Conservation (phyloP, 2,113 vertebrate species). For the Meriones unguiculatus region DNA sequence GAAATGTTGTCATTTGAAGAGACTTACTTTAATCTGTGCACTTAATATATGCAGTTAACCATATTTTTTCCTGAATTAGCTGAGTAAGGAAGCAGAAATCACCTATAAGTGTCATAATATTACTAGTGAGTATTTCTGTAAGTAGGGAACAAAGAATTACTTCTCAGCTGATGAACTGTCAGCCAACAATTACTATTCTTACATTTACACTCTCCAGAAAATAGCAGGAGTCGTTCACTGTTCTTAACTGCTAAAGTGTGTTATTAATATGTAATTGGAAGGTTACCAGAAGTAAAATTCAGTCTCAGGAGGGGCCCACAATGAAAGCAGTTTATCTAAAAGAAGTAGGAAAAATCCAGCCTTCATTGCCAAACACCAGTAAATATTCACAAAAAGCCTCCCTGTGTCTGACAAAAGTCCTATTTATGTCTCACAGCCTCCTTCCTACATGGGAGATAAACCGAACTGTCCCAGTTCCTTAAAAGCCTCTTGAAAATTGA, state of each 20-base stretch:
- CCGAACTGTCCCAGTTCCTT: background rate
- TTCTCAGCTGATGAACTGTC: constrained; percentile 47
- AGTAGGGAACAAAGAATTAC: constrained; percentile 21
- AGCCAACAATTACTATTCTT: constrained; percentile 13
- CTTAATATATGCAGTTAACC: background rate
- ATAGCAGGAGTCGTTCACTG: background rate
- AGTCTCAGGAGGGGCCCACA: background rate
- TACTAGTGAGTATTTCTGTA: constrained; percentile 9
- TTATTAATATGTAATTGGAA: background rate
- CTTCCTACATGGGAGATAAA: background rate
- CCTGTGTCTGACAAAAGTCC: no score
- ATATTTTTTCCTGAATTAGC: background rate
- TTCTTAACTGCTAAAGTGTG: background rate
- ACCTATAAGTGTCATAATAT: constrained; percentile 45
- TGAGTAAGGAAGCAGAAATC: background rate
- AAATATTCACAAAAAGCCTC: background rate
- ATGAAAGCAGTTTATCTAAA: background rate
- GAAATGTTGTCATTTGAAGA: background rate
- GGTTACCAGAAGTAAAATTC: background rate
- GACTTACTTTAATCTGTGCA: background rate
- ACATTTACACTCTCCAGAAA: background rate
- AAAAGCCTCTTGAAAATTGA: background rate
- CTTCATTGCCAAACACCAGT: background rate
- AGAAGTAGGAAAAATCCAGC: background rate
- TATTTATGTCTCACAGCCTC: no score